These are phyloP conservation scores for Pachypeltis micranthus DNA, from an alignment of 1,140 invertebrate species.

Conservation along the genomic window DNA sequence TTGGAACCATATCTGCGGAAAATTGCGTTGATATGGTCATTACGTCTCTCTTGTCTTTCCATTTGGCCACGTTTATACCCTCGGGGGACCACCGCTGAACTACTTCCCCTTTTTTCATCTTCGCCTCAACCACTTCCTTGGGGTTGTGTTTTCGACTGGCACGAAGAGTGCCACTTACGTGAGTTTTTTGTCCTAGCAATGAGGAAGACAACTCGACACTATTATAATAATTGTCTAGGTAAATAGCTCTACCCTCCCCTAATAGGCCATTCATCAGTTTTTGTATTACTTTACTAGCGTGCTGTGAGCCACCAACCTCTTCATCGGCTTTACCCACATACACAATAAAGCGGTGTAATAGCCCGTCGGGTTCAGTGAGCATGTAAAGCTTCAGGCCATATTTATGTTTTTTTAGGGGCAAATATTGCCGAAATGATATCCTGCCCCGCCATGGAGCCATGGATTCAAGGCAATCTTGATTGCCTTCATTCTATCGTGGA, in stretches of 20 bases:
- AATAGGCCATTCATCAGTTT: slow-evolving; percentile 21
- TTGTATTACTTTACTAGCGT: slow-evolving; percentile 14
- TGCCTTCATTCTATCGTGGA: slow-evolving; percentile 8
- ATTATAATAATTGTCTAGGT: slow-evolving; percentile 13
- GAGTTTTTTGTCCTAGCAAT: slow-evolving; percentile 20
- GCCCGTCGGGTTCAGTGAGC: slow-evolving; percentile 28
- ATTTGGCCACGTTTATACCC: slow-evolving; percentile 25
- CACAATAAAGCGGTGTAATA: slow-evolving; percentile 28
- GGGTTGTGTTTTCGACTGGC: slow-evolving; percentile 18
- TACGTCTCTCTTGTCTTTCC: slow-evolving; percentile 27
- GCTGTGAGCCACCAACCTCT: slow-evolving; percentile 10
- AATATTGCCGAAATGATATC: slow-evolving; percentile 34
- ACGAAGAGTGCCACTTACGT: slow-evolving; percentile 22
- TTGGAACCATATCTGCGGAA: neutral
- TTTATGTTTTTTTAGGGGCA: slow-evolving; percentile 32
- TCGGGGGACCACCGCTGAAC: slow-evolving; percentile 17
- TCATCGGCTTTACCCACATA: slow-evolving; percentile 24
- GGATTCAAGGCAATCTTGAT: slow-evolving; percentile 30
- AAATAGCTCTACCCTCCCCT: slow-evolving; percentile 22
- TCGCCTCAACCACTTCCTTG: slow-evolving; percentile 20
- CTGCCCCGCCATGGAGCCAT: slow-evolving; percentile 33
- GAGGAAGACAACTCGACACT: neutral
- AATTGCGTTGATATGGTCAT: slow-evolving; percentile 23
- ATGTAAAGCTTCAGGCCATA: slow-evolving; percentile 36
- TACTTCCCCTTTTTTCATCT: slow-evolving; percentile 24